Evolutionary conservation across 2,888 invertebrate genomes (phyloP).

Genomic region (Carpatolechia fugitivella): DNA sequence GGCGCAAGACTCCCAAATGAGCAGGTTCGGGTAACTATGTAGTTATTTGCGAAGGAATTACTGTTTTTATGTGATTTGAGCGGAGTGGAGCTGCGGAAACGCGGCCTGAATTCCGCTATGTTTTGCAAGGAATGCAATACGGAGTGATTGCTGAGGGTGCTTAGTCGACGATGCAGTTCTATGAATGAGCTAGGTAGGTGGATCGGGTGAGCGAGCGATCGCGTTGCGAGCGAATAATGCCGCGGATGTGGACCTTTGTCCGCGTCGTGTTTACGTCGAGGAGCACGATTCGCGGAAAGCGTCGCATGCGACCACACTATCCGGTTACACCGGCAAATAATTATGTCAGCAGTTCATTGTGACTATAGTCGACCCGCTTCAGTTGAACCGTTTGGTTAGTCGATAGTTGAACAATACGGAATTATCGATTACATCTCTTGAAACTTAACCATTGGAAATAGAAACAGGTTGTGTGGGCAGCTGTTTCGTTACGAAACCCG

Average conservation of each 20-base stretch:
- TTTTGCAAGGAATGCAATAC: constrained; percentile 41
- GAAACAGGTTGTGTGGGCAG: constrained; percentile 68
- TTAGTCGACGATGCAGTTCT: constrained; percentile 43
- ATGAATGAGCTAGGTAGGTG: constrained; percentile 59
- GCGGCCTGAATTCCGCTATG: constrained; percentile 47
- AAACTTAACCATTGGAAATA: constrained; percentile 54
- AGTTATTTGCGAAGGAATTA: constrained; percentile 9
- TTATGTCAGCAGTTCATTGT: constrained; percentile 67
- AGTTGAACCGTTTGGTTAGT: not conserved
- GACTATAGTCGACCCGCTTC: constrained; percentile 52
- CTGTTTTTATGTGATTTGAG: constrained; percentile 30
- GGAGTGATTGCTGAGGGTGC: constrained; percentile 44
- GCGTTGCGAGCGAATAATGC: constrained; percentile 43
- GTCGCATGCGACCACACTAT: constrained; percentile 46
- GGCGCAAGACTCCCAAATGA: constrained; percentile 74
- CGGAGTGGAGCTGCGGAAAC: constrained; percentile 38
- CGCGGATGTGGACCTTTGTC: constrained; percentile 53
- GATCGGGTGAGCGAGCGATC: constrained; percentile 52
- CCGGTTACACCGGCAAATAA: constrained; percentile 68
- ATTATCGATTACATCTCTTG: constrained; percentile 50
- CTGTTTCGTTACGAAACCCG: constrained; percentile 52
- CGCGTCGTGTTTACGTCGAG: constrained; percentile 51
- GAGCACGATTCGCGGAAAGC: constrained; percentile 62
- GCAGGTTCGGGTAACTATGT: constrained; percentile 48
- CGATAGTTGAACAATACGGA: constrained; percentile 41